A percentile compares a stretch with the other conserved stretches of the same genome.
phyloP scores from a whole-genome alignment of 1,140 invertebrate genomes.

The Lycorma delicatula region DNA sequence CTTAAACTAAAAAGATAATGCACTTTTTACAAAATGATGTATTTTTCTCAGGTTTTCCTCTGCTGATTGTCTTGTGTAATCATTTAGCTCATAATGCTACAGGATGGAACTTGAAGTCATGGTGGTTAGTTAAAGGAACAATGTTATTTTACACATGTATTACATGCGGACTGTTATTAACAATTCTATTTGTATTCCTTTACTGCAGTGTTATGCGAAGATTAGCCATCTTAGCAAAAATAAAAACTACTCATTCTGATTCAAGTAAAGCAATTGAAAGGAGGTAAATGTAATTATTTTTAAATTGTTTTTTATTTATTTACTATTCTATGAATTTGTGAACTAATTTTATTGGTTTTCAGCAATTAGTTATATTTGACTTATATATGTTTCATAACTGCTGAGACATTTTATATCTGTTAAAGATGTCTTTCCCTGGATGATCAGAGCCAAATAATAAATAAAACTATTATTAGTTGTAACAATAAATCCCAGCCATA shows the following conservation, averaged over 20 bases:
- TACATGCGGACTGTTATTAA: slow-evolving; percentile 43
- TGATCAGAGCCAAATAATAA: too few species aligned
- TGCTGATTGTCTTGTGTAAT: slow-evolving; percentile 47
- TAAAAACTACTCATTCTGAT: slow-evolving; percentile 9
- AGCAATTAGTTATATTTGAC: too few species aligned
- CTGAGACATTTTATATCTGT: too few species aligned
- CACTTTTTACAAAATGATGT: too few species aligned
- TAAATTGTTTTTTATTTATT: not conserved
- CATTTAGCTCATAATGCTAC: slow-evolving; percentile 46
- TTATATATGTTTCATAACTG: too few species aligned
- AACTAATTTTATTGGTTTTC: too few species aligned
- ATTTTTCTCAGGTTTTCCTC: slow-evolving; percentile 40
- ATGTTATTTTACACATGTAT: slow-evolving; percentile 49
- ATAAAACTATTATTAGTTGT: too few species aligned
- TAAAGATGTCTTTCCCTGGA: too few species aligned
- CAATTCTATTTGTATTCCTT: slow-evolving; percentile 43
- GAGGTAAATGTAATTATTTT: slow-evolving; percentile 9
- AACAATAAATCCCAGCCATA: too few species aligned
- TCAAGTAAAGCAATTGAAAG: slow-evolving; percentile 13
- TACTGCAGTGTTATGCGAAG: slow-evolving; percentile 43
- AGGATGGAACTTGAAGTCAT: slow-evolving; percentile 41
- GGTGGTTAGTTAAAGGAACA: slow-evolving; percentile 47
- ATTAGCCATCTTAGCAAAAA: slow-evolving; percentile 11
- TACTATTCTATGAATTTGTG: not conserved
- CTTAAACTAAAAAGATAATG: too few species aligned